phyloP scores from a whole-genome alignment of 2,113 vertebrate species.

The Gallinago media region DNA sequence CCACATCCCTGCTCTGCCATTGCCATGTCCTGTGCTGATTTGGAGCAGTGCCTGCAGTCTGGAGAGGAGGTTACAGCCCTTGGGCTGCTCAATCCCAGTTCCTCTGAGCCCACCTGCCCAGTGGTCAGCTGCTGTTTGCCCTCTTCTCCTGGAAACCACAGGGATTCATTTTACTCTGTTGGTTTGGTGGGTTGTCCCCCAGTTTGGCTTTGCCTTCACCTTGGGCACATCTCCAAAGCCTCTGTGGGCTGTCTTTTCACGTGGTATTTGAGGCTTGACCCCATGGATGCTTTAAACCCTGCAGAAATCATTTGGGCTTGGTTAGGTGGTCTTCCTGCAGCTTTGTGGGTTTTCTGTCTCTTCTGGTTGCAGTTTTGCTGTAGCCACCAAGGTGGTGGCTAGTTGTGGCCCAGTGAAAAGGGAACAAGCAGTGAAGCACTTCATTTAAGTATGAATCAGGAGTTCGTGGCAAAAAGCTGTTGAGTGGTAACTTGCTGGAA shows the following conservation, averaged over 20 bases:
- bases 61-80: neutral
- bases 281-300: neutral
- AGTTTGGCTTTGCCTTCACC: neutral
- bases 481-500: neutral
- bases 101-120: neutral
- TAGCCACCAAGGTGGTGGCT: neutral
- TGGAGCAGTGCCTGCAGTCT: neutral
- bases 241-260: neutral
- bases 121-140: neutral
- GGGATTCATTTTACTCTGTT: neutral
- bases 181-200: neutral
- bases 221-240: neutral
- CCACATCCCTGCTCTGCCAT: neutral
- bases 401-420: neutral
- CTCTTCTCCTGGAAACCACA: neutral
- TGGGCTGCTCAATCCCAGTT: accelerated
- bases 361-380: neutral
- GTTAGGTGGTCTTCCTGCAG: neutral
- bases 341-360: neutral
- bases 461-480: neutral
- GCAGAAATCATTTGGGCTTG: neutral
- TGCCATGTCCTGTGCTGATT: accelerated
- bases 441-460: neutral
- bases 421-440: neutral
- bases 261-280: neutral